phyloP scores from a whole-genome alignment of 2,888 invertebrate genomes.

The Rhabditoides inermis region DNA sequence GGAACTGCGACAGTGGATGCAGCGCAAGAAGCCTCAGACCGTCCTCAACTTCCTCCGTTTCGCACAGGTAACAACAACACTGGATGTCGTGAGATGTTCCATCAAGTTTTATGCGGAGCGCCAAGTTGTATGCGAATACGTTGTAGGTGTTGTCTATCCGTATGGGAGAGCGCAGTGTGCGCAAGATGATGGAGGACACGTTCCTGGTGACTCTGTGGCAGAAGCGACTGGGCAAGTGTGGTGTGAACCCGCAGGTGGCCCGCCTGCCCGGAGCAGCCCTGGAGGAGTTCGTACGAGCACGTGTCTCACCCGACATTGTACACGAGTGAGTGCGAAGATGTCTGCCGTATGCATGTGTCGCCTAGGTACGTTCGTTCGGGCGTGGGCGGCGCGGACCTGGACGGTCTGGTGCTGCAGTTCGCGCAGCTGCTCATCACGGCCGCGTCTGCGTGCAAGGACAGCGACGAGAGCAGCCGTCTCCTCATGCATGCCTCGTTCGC shows the following conservation, averaged over 20 bases:
- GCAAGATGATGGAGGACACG: neutral
- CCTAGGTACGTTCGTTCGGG: slow-evolving; percentile 5
- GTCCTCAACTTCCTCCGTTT: slow-evolving; percentile 17
- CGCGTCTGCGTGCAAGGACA: neutral
- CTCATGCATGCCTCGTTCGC: too few species aligned
- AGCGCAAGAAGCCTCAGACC: slow-evolving; percentile 8
- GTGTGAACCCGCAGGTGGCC: neutral
- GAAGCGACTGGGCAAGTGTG: slow-evolving; percentile 10
- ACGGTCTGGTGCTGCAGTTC: slow-evolving; percentile 6
- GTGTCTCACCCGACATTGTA: slow-evolving; percentile 6
- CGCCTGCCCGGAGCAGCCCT: neutral
- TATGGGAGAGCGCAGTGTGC: too few species aligned
- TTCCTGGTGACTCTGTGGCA: slow-evolving; percentile 1
- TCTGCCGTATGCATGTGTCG: too few species aligned
- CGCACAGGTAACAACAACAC: slow-evolving; percentile 10
- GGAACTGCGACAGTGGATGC: neutral
- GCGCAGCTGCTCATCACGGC: neutral
- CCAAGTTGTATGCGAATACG: too few species aligned
- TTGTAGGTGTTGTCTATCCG: too few species aligned
- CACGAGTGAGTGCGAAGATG: slow-evolving; percentile 8
- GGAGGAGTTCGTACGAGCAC: slow-evolving; percentile 4
- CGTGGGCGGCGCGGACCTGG: neutral
- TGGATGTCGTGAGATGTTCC: neutral
- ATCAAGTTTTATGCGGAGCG: too few species aligned
- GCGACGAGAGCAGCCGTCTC: neutral